A percentile compares a stretch with the other conserved stretches of the same genome.
phyloP scores from a whole-genome alignment of 2,113 vertebrate genomes.

The Channa maculata region DNA sequence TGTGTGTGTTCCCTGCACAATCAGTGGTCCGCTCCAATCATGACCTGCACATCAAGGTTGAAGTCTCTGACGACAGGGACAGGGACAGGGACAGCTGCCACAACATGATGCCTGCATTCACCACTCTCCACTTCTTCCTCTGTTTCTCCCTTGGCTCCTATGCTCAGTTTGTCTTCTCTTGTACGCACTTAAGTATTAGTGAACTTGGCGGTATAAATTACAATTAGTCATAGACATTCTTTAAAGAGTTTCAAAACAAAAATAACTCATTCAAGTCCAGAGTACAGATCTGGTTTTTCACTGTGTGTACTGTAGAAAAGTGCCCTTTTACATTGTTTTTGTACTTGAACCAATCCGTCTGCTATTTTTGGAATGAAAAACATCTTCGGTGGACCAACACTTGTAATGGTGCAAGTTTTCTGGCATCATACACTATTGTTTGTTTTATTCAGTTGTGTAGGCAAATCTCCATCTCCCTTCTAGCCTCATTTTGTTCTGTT shows the following conservation, averaged over 20 bases:
- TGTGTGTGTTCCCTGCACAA: slow-evolving; percentile 53
- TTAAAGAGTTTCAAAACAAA: slow-evolving; percentile 17
- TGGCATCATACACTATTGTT: neutral
- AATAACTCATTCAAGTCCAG: slow-evolving; percentile 35
- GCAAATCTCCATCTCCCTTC: neutral
- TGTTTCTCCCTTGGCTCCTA: slow-evolving; percentile 13
- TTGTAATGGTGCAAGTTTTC: neutral
- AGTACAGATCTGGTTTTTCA: slow-evolving; percentile 44
- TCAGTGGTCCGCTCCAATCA: slow-evolving; percentile 60
- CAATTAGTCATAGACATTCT: neutral
- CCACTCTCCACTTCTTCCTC: slow-evolving; percentile 24
- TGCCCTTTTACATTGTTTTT: slow-evolving; percentile 31
- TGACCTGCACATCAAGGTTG: slow-evolving; percentile 73
- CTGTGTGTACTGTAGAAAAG: slow-evolving; percentile 24
- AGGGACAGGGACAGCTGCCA: slow-evolving; percentile 67
- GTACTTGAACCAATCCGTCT: neutral
- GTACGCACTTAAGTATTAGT: neutral
- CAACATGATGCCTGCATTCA: slow-evolving; percentile 56
- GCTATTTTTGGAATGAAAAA: slow-evolving; percentile 60
- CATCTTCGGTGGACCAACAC: slow-evolving; percentile 8
- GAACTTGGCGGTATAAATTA: slow-evolving; percentile 13
- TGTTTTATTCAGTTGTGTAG: neutral
- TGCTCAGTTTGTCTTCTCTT: slow-evolving; percentile 34
- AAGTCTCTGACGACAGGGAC: slow-evolving; percentile 61
- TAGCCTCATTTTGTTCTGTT: neutral